Percentiles rank a stretch among this genome's conserved stretches.
Conservation (phyloP, 92 coral and sea anemone genomes). For the Diadumene lineata region DNA sequence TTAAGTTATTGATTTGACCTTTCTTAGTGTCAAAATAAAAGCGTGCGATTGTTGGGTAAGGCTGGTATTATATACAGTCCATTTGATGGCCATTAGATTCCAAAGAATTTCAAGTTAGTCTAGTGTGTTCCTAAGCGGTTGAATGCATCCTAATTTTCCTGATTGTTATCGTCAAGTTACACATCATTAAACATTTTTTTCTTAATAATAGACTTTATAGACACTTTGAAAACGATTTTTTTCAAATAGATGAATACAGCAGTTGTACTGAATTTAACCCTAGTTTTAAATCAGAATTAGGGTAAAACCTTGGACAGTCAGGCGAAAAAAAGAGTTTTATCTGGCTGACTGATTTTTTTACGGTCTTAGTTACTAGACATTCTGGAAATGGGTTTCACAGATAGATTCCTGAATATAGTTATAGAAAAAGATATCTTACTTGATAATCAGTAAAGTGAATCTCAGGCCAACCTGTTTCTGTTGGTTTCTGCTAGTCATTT, state of each 20-base stretch:
- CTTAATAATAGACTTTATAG: neutral
- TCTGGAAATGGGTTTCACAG: too few species aligned
- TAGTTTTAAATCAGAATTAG: too few species aligned
- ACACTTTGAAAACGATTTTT: neutral
- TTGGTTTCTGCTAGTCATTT: too few species aligned
- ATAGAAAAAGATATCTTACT: too few species aligned
- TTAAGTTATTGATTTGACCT: constrained; percentile 13
- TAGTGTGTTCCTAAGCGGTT: constrained; percentile 9
- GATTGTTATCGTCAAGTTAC: constrained; percentile 19
- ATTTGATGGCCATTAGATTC: constrained; percentile 2
- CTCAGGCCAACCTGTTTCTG: too few species aligned
- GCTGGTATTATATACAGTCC: neutral
- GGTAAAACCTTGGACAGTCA: too few species aligned
- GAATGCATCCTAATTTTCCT: constrained; percentile 12
- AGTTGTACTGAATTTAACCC: too few species aligned
- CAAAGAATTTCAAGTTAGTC: constrained; percentile 7
- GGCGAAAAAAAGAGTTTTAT: too few species aligned
- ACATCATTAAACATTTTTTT: neutral
- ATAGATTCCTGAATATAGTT: too few species aligned
- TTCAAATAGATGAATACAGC: neutral
- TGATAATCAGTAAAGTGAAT: too few species aligned
- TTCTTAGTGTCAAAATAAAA: neutral
- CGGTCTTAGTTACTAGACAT: too few species aligned
- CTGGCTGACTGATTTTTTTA: too few species aligned
- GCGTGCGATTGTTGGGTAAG: neutral